Conservation (phyloP, 2,797 vertebrate species). For the Semotilus atromaculatus region DNA sequence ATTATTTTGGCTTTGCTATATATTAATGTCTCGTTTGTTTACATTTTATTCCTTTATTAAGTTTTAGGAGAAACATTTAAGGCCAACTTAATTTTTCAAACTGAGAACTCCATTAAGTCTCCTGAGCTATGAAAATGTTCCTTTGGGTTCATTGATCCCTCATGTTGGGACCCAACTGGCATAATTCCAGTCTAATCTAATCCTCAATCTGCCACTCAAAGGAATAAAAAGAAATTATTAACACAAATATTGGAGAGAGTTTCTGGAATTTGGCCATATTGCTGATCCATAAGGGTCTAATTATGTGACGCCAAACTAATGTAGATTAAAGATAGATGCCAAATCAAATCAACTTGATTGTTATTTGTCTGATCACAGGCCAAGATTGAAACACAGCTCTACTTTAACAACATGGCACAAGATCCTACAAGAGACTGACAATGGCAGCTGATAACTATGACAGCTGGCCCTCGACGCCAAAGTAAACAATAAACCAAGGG, state of each 20-base stretch:
- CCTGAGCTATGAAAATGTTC: conserved; percentile 1
- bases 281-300: conserved; percentile 10
- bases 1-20: not conserved
- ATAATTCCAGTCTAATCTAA: conserved; percentile 29
- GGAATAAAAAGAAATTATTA: conserved; percentile 7
- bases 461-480: conserved; percentile 11
- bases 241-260: conserved; percentile 2
- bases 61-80: not conserved
- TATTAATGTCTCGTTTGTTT: not conserved
- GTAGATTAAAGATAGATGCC: conserved; percentile 1
- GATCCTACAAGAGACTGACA: conserved; percentile 20
- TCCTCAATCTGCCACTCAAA: conserved; percentile 26
- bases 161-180: not conserved
- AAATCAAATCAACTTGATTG: conserved; percentile 37
- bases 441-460: conserved; percentile 12
- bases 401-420: conserved; percentile 11
- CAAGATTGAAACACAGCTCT: conserved; percentile 19
- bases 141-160: conserved; percentile 17
- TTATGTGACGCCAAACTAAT: conserved; percentile 20
- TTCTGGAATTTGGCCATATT: conserved; percentile 17
- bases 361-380: conserved; percentile 21
- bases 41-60: not conserved
- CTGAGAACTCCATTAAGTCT: not conserved
- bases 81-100: not conserved
- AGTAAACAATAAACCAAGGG: conserved; percentile 20